Conservation (phyloP, 2,113 vertebrate species). For the Gallinago jamesoni region DNA sequence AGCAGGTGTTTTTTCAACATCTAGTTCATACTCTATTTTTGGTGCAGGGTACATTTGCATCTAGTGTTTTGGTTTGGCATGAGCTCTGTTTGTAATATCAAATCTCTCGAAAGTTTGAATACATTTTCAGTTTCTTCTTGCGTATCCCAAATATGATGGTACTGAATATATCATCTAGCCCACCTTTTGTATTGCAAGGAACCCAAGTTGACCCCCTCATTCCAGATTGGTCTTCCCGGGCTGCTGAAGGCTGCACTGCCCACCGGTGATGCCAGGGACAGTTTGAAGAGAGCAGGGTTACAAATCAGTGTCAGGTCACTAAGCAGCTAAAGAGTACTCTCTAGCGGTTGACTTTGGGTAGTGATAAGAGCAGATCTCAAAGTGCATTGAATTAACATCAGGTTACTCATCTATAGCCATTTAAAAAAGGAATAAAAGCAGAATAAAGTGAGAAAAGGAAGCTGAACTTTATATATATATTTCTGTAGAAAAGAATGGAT, state of each 20-base stretch:
- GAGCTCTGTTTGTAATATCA: rapidly evolving
- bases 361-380: background rate
- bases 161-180: background rate
- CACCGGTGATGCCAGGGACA: background rate
- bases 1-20: conserved; percentile 43
- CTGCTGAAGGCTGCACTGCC: background rate
- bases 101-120: background rate
- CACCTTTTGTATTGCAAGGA: background rate
- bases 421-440: background rate
- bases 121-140: rapidly evolving
- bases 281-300: background rate
- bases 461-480: background rate
- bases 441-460: background rate
- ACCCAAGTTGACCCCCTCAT: background rate
- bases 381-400: background rate
- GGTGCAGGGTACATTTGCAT: background rate
- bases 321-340: conserved; percentile 53
- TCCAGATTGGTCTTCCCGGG: background rate
- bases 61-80: background rate
- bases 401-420: background rate
- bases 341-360: conserved; percentile 40
- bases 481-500: background rate
- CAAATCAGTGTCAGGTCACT: background rate
- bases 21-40: conserved; percentile 15
- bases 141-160: background rate